phyloP scores from a whole-genome alignment of 2,797 vertebrate species.

The Peromyscus melanophrys region DNA sequence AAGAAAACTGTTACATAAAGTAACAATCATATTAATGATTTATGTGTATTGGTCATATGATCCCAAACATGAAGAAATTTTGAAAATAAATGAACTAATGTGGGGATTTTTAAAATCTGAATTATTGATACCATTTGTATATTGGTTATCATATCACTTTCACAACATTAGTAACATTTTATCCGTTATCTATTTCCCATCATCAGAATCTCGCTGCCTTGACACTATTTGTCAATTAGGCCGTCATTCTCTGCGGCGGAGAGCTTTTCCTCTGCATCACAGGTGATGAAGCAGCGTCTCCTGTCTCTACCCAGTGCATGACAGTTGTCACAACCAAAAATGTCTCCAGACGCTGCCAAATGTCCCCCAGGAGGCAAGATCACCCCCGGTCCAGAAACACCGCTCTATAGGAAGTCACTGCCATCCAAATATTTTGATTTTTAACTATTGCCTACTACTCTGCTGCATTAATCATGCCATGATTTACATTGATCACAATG shows the following conservation, averaged over 20 bases:
- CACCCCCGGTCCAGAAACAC: constrained; percentile 25
- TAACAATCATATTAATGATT: neutral
- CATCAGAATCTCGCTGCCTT: neutral
- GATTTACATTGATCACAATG: constrained; percentile 71
- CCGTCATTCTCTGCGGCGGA: neutral
- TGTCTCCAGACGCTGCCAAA: constrained; percentile 50
- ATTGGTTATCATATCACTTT: neutral
- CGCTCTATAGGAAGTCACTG: constrained; percentile 44
- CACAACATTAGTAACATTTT: neutral
- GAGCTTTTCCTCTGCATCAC: neutral
- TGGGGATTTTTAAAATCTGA: neutral
- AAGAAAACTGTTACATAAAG: neutral
- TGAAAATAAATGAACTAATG: constrained; percentile 24
- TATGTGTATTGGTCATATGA: constrained; percentile 33
- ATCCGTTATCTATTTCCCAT: constrained; percentile 4
- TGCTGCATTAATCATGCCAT: constrained; percentile 59
- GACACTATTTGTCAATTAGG: neutral
- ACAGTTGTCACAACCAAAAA: constrained; percentile 63
- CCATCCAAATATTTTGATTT: constrained; percentile 80
- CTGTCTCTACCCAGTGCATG: constrained; percentile 7
- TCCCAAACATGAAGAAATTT: constrained; percentile 4
- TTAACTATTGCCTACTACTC: constrained; percentile 65
- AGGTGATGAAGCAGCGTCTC: neutral
- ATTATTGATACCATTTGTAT: constrained; percentile 1
- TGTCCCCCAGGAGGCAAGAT: constrained; percentile 29